Conservation (phyloP, 2,113 vertebrate species). For the Cairina moschata region DNA sequence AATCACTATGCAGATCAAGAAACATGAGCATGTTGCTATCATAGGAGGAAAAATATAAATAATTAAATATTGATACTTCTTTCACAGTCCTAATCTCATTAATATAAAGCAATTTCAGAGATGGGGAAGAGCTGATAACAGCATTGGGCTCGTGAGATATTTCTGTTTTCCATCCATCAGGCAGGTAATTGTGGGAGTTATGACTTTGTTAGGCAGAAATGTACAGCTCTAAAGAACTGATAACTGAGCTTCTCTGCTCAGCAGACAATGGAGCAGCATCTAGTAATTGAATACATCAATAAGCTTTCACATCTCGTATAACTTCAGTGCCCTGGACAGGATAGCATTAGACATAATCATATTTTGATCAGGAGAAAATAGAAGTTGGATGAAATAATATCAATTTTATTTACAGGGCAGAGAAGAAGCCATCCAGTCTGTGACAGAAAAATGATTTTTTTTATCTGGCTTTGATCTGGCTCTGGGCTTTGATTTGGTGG, state of each 20-base stretch:
- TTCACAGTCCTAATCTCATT: slow-evolving; percentile 69
- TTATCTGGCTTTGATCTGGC: slow-evolving; percentile 75
- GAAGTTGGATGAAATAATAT: slow-evolving; percentile 79
- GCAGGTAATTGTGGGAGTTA: slow-evolving; percentile 79
- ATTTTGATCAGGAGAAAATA: slow-evolving; percentile 82
- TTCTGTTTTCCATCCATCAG: slow-evolving; percentile 78
- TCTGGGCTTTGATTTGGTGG: slow-evolving; percentile 69
- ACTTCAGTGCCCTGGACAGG: slow-evolving; percentile 65
- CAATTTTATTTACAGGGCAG: slow-evolving; percentile 77
- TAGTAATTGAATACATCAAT: slow-evolving; percentile 84
- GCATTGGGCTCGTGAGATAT: slow-evolving; percentile 66
- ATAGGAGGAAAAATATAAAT: slow-evolving; percentile 18
- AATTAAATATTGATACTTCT: slow-evolving; percentile 59
- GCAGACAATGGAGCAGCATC: slow-evolving; percentile 70
- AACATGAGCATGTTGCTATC: neutral
- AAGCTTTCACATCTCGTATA: slow-evolving; percentile 78
- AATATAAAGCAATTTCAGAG: slow-evolving; percentile 69
- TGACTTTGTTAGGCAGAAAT: slow-evolving; percentile 73
- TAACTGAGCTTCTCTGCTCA: slow-evolving; percentile 63
- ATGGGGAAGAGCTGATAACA: slow-evolving; percentile 61
- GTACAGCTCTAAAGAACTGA: slow-evolving; percentile 61
- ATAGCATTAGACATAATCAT: slow-evolving; percentile 78
- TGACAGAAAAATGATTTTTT: slow-evolving; percentile 67
- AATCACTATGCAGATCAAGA: slow-evolving; percentile 34
- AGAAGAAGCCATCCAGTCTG: slow-evolving; percentile 55